These are phyloP conservation scores for Dendrocincla fuliginosa DNA, from an alignment of 2,797 vertebrate species.

Conservation along the genomic window DNA sequence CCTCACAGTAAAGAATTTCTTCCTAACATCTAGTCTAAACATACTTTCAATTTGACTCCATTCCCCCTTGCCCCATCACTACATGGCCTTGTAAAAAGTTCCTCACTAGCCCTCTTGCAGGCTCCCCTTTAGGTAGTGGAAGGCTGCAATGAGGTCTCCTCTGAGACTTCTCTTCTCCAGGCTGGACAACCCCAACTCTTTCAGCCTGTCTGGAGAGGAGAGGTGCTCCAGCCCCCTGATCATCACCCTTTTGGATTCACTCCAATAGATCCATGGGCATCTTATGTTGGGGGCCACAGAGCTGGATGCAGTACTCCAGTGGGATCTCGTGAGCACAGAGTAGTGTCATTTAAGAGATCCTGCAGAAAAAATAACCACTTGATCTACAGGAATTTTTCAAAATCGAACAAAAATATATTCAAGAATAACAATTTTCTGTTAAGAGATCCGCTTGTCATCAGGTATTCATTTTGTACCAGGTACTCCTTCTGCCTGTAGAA, in stretches of 20 bases:
- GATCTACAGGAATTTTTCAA: not conserved
- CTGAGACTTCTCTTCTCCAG: not conserved
- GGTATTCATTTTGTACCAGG: not conserved
- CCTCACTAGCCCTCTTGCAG: not conserved
- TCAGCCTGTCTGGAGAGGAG: not conserved
- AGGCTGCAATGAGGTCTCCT: not conserved
- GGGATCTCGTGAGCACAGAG: not conserved
- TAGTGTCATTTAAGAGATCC: not conserved
- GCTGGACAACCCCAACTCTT: not conserved
- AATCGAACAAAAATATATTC: not conserved
- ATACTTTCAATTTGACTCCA: not conserved
- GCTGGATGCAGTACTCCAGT: not conserved
- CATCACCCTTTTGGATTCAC: not conserved
- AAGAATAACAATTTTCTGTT: not conserved
- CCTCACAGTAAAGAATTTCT: not conserved
- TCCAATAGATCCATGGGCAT: not conserved
- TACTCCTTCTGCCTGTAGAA: not conserved
- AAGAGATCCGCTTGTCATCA: not conserved
- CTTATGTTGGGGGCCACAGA: not conserved
- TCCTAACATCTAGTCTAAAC: not conserved
- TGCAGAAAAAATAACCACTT: not conserved
- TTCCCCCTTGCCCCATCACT: not conserved
- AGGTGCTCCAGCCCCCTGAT: not conserved
- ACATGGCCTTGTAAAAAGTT: not conserved
- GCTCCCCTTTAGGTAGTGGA: not conserved